Percentiles rank a stretch among this genome's conserved stretches.
Conservation (phyloP, 2,888 invertebrate genomes). For the Sarcophaga subvicina region DNA sequence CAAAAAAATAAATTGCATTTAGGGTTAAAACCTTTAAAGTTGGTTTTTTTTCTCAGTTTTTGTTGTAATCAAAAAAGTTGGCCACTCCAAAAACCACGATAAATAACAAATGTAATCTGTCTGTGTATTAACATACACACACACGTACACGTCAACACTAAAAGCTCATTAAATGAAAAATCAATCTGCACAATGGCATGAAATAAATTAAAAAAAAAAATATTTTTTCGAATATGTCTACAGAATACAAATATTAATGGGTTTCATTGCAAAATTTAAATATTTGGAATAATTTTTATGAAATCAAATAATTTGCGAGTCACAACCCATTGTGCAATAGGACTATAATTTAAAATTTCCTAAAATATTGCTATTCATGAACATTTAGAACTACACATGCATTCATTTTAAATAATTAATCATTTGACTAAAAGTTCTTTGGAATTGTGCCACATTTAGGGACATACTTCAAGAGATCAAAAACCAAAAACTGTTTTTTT, state of each 20-base stretch:
- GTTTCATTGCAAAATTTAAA: not conserved
- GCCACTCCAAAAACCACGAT: no score
- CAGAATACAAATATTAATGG: not conserved
- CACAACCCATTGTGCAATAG: no score
- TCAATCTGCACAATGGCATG: not conserved
- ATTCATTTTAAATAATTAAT: constrained; percentile 51
- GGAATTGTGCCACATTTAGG: constrained; percentile 50
- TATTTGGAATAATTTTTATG: no score
- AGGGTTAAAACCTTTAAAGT: constrained; percentile 35
- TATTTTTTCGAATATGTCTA: not conserved
- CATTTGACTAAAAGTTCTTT: constrained; percentile 43
- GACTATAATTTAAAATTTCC: no score
- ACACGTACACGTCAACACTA: constrained; percentile 6
- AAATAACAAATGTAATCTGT: no score
- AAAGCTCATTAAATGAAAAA: not conserved
- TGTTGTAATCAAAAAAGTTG: no score
- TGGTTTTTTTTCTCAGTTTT: no score
- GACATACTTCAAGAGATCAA: constrained; percentile 38
- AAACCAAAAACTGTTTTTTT: not conserved
- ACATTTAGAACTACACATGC: not conserved
- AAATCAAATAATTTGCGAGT: no score
- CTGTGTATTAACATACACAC: not conserved
- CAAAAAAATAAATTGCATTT: constrained; percentile 34
- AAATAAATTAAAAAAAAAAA: not conserved
- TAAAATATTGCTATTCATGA: not conserved